A percentile compares a stretch with the other conserved stretches of the same genome.
phyloP scores from a whole-genome alignment of 2,113 vertebrate genomes.

The Eptesicus fuscus region DNA sequence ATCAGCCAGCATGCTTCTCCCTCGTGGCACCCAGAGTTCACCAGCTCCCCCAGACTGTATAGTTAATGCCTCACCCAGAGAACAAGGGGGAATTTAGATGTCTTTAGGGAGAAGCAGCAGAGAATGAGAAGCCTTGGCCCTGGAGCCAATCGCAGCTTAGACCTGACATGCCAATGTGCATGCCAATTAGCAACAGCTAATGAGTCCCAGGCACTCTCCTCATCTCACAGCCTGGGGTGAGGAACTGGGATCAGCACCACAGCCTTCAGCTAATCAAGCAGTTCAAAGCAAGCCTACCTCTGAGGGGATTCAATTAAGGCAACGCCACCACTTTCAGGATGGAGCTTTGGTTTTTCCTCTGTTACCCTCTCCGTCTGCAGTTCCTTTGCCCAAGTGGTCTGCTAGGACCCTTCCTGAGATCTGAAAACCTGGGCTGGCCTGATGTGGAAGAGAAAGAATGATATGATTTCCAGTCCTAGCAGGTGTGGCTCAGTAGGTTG shows the following conservation, averaged over 20 bases:
- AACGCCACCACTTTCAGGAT: background rate
- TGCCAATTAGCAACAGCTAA: conserved; percentile 32
- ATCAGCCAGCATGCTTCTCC: background rate
- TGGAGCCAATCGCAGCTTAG: conserved; percentile 13
- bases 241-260: background rate
- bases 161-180: background rate
- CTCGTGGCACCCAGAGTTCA: background rate
- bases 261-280: background rate
- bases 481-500: too few species aligned
- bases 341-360: background rate
- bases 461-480: too few species aligned
- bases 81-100: conserved; percentile 55
- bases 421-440: background rate
- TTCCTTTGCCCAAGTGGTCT: background rate
- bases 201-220: background rate
- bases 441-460: background rate
- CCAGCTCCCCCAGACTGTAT: background rate
- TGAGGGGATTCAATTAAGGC: background rate
- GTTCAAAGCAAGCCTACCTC: background rate
- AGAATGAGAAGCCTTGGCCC: conserved; percentile 8
- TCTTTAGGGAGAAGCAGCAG: conserved; percentile 57
- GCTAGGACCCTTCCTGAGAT: background rate
- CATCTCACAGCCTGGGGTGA: background rate
- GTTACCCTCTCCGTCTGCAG: background rate
- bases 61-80: conserved; percentile 29